phyloP scores from a whole-genome alignment of 2,113 vertebrate species.

The Paedocypris sp. region DNA sequence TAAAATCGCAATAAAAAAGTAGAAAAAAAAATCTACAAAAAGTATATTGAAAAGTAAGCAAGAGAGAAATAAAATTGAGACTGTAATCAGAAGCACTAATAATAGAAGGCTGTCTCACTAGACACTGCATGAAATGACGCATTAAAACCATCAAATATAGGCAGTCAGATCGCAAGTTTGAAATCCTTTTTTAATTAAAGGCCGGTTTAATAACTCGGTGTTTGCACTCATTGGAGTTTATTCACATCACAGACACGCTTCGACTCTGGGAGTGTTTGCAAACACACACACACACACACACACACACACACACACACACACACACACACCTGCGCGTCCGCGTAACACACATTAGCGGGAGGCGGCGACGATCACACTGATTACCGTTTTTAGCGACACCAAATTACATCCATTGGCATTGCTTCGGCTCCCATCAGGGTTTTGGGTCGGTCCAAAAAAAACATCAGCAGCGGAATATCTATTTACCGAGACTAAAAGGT shows the following conservation, averaged over 20 bases:
- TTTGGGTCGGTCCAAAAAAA: neutral
- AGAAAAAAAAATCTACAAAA: too few species aligned
- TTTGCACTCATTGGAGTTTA: neutral
- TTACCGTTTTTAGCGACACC: constrained; percentile 23
- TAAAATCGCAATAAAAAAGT: too few species aligned
- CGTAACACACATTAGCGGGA: neutral
- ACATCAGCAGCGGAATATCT: neutral
- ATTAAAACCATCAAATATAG: neutral
- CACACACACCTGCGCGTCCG: constrained; percentile 19
- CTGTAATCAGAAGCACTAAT: too few species aligned
- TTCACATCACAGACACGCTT: neutral
- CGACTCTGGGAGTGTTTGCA: neutral
- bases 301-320: too few species aligned
- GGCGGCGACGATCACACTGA: constrained; percentile 10
- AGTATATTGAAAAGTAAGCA: too few species aligned
- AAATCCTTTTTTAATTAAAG: neutral
- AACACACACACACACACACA: too few species aligned
- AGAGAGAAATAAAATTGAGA: too few species aligned
- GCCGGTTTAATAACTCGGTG: neutral
- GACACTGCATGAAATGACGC: neutral
- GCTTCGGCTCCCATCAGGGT: neutral
- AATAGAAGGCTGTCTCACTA: too few species aligned
- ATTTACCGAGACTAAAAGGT: constrained; percentile 7
- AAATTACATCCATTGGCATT: constrained; percentile 15
- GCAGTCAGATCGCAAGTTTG: neutral